These are phyloP conservation scores for Exaiptasia diaphana DNA, from an alignment of 64 coral and sea anemone species.

Conservation along the genomic window DNA sequence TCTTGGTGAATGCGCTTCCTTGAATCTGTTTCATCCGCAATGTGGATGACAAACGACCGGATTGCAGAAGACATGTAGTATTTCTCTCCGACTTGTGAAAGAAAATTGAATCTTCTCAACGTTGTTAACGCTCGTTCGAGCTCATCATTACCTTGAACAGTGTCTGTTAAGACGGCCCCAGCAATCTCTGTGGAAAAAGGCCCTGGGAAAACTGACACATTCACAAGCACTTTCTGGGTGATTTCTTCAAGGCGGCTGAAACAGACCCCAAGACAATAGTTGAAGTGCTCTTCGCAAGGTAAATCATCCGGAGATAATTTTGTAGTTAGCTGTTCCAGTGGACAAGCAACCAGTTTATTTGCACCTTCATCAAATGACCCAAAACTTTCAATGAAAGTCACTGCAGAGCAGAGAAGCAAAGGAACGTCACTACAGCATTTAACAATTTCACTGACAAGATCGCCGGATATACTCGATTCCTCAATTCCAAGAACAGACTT, in stretches of 20 bases:
- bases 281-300: not conserved
- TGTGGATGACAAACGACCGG: too few species aligned
- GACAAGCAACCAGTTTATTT: not conserved
- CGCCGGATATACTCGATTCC: not conserved
- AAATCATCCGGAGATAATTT: not conserved
- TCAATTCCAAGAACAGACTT: not conserved
- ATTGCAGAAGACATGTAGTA: too few species aligned
- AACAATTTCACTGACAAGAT: not conserved
- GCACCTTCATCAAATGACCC: not conserved
- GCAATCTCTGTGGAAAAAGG: slow-evolving; percentile 8
- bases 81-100: too few species aligned
- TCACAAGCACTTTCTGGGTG: not conserved
- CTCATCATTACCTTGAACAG: not conserved
- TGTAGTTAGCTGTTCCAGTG: not conserved
- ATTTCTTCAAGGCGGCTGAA: not conserved
- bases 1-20: too few species aligned
- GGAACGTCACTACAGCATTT: slow-evolving; percentile 15
- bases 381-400: not conserved
- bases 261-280: not conserved
- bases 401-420: not conserved
- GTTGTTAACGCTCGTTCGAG: not conserved
- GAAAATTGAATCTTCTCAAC: not conserved
- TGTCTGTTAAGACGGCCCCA: not conserved
- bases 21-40: too few species aligned
- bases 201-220: slow-evolving; percentile 14